Conservation (phyloP, 2,888 invertebrate genomes). For the Biston stratarius region DNA sequence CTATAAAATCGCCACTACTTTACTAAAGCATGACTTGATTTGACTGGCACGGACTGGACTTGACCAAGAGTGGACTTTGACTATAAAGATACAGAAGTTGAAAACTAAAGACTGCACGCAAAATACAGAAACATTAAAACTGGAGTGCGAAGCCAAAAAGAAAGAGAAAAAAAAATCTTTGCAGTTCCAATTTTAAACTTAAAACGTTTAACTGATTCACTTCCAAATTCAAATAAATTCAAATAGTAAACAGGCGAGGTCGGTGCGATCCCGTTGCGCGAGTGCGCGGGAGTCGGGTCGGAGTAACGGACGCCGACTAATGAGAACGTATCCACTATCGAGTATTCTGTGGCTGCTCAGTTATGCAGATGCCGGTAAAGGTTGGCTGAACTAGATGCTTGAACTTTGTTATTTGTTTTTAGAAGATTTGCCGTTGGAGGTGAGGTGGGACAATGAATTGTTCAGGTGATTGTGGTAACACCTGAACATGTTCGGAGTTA, state of each 20-base stretch:
- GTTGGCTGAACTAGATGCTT: slow-evolving; percentile 53
- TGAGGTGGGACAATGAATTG: slow-evolving; percentile 22
- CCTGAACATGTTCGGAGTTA: slow-evolving; percentile 10
- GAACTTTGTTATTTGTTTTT: slow-evolving; percentile 45
- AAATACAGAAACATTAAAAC: too few relatives aligned
- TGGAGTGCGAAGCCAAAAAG: too few relatives aligned
- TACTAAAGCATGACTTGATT: too few relatives aligned
- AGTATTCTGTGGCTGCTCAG: slow-evolving; percentile 61
- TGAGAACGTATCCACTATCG: slow-evolving; percentile 65
- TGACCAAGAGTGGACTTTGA: too few relatives aligned
- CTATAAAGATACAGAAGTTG: too few relatives aligned
- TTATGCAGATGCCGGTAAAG: slow-evolving; percentile 75
- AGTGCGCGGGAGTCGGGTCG: slow-evolving; percentile 71
- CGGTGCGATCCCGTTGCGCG: slow-evolving; percentile 65
- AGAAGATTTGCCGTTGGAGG: slow-evolving; percentile 29
- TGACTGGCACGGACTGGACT: too few relatives aligned
- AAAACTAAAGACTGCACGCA: too few relatives aligned
- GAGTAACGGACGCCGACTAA: slow-evolving; percentile 80
- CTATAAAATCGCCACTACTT: too few relatives aligned
- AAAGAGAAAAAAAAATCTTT: too few relatives aligned
- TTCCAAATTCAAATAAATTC: slow-evolving; percentile 45
- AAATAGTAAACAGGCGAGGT: slow-evolving; percentile 49
- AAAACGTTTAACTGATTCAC: neutral
- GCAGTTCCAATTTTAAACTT: neutral
- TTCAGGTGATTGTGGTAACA: slow-evolving; percentile 22